Percentiles rank a stretch among this genome's conserved stretches.
phyloP scores from a whole-genome alignment of 2,888 invertebrate genomes.

The Ectobius pallidus region DNA sequence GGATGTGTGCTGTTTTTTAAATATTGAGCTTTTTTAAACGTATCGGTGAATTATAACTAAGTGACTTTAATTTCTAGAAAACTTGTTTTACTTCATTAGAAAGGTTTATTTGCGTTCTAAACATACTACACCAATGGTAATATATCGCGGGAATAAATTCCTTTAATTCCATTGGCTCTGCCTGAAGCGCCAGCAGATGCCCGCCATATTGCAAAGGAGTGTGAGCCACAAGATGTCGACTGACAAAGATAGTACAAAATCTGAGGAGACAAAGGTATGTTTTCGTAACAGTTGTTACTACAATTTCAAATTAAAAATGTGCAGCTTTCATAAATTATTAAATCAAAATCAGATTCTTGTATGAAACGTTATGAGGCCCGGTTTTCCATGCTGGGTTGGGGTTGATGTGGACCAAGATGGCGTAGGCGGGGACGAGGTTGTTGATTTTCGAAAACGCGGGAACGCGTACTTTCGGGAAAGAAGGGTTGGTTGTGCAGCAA shows the following conservation, averaged over 20 bases:
- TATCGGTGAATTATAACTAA: no score
- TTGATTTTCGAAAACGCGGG: constrained; percentile 42
- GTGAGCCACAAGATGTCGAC: constrained; percentile 52
- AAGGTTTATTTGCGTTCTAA: constrained; percentile 9
- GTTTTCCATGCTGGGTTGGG: constrained; percentile 17
- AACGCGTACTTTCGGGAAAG: constrained; percentile 19
- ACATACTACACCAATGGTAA: constrained; percentile 16
- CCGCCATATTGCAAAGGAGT: constrained; percentile 40
- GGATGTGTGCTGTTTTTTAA: no score
- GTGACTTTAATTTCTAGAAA: no score
- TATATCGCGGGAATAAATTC: constrained; percentile 33
- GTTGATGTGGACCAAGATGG: constrained; percentile 39
- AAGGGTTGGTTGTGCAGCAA: neutral
- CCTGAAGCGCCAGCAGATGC: constrained; percentile 40
- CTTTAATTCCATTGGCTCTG: constrained; percentile 48
- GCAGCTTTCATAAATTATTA: neutral
- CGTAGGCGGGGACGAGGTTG: constrained; percentile 39
- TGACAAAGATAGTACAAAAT: constrained; percentile 56
- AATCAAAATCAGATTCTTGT: neutral
- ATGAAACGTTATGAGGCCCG: neutral
- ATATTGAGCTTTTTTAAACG: no score
- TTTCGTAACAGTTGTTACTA: constrained; percentile 2
- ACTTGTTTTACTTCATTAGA: no score
- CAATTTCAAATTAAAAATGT: neutral
- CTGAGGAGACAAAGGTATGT: constrained; percentile 53